These are phyloP conservation scores for Pissodes strobi DNA, from an alignment of 1,140 invertebrate species.

Conservation along the genomic window DNA sequence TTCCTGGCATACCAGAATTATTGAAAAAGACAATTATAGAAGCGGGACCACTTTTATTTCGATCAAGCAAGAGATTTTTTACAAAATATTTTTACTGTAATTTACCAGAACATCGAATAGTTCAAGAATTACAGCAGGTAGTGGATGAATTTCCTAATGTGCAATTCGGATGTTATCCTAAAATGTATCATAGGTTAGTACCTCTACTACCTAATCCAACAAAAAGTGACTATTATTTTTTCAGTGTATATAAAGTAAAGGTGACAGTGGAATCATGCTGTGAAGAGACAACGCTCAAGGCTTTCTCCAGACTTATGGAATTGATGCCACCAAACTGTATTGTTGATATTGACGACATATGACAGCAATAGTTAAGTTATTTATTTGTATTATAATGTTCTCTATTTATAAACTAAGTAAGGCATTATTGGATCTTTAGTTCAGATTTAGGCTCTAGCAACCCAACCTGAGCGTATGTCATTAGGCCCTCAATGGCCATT, in stretches of 20 bases:
- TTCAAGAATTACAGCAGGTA: conserved; percentile 54
- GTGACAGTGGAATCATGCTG: conserved; percentile 59
- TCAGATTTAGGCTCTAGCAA: too few relatives aligned
- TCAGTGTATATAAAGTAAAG: conserved; percentile 58
- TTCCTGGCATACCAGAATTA: conserved; percentile 77
- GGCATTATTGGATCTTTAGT: too few relatives aligned
- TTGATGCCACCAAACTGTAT: conserved; percentile 40
- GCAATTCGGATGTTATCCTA: conserved; percentile 61
- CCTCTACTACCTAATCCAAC: too few relatives aligned
- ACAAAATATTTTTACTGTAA: conserved; percentile 57
- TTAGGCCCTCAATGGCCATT: too few relatives aligned
- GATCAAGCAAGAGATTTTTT: conserved; percentile 53
- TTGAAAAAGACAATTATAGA: conserved; percentile 64
- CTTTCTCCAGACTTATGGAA: conserved; percentile 53
- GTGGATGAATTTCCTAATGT: conserved; percentile 58
- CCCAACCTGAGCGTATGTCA: too few relatives aligned
- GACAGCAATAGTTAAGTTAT: not conserved
- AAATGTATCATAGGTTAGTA: conserved; percentile 54
- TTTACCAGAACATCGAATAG: conserved; percentile 57
- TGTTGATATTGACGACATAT: conserved; percentile 34
- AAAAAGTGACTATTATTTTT: too few relatives aligned
- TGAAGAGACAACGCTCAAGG: conserved; percentile 51
- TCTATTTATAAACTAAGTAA: too few relatives aligned
- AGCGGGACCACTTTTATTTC: conserved; percentile 54
- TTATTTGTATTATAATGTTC: not conserved